Conservation (phyloP, 2,797 vertebrate genomes). For the Thamnophis elegans region DNA sequence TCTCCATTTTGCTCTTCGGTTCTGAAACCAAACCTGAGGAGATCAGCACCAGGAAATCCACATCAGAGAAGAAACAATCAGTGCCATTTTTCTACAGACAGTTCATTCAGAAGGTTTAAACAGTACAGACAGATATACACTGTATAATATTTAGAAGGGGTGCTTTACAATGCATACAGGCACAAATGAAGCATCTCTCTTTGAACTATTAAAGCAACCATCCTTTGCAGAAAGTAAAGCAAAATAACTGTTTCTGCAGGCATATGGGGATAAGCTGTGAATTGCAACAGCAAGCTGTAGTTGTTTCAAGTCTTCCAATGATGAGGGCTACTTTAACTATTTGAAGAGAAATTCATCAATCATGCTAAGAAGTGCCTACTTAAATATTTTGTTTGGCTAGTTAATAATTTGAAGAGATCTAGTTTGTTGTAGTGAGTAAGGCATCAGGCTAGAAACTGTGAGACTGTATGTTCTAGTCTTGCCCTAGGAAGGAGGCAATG, state of each 20-base stretch:
- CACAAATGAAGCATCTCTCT: background rate
- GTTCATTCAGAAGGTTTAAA: background rate
- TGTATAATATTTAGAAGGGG: background rate
- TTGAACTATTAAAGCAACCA: background rate
- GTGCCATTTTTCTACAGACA: background rate
- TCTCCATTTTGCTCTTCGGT: slow-evolving; percentile 96
- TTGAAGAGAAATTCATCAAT: background rate
- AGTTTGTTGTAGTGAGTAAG: background rate
- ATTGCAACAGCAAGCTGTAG: background rate
- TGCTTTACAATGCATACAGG: background rate
- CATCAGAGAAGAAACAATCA: background rate
- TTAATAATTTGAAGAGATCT: background rate
- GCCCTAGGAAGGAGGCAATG: too few relatives aligned
- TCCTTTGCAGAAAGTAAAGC: background rate
- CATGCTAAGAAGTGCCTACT: background rate
- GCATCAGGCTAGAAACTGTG: background rate
- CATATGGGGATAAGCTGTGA: background rate
- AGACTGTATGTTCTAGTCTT: background rate
- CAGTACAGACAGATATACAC: background rate
- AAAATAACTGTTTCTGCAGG: background rate
- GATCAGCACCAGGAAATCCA: background rate
- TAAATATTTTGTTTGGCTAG: background rate
- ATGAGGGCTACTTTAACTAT: background rate
- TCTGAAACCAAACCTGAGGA: slow-evolving; percentile 97
- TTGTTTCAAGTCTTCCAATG: background rate